Conservation (phyloP, 2,113 vertebrate genomes). For the Strix aluco region DNA sequence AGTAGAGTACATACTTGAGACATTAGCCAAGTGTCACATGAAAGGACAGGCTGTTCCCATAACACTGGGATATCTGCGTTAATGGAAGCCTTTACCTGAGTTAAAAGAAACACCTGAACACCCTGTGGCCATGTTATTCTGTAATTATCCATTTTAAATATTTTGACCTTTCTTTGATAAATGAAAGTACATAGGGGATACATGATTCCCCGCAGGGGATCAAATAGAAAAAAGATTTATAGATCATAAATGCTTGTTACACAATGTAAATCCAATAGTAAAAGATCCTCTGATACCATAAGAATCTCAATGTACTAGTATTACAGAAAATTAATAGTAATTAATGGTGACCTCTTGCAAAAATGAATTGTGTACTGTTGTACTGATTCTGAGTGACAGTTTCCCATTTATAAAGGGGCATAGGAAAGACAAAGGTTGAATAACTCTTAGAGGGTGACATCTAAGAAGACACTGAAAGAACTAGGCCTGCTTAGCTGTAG, state of each 20-base stretch:
- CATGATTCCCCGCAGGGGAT: accelerated
- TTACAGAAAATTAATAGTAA: not conserved
- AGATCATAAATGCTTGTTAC: not conserved
- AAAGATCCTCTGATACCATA: not conserved
- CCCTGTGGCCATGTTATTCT: not conserved
- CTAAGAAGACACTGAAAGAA: not conserved
- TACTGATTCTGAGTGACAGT: not conserved
- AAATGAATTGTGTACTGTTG: not conserved
- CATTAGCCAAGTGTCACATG: not conserved
- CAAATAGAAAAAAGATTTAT: not conserved
- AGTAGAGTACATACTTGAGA: not conserved
- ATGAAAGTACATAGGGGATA: not conserved
- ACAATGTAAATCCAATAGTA: not conserved
- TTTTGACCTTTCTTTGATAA: not conserved
- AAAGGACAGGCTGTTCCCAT: not conserved
- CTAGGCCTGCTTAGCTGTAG: not conserved
- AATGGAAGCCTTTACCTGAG: not conserved
- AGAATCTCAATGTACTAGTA: not conserved
- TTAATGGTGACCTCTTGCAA: not conserved
- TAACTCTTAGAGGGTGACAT: not conserved
- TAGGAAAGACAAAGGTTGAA: not conserved
- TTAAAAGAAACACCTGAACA: slow-evolving; percentile 21
- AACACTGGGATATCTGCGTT: not conserved
- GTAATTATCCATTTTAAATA: not conserved
- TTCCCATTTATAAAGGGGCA: not conserved